phyloP scores from a whole-genome alignment of 1,140 invertebrate genomes.

The Lineus longissimus region DNA sequence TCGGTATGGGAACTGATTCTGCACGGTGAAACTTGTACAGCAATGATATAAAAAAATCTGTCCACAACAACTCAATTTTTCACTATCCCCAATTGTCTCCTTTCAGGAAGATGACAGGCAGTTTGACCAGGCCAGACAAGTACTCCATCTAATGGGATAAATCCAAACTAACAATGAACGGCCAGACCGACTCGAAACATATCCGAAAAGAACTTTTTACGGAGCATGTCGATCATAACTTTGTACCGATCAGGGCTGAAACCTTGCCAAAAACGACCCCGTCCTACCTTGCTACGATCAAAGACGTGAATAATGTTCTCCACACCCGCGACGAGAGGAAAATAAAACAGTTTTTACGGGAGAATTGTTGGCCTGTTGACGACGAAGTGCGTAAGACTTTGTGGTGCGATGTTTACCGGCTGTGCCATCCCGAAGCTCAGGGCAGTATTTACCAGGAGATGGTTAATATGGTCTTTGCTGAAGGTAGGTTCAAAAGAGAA shows the following conservation, averaged over 20 bases:
- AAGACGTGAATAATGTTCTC: conserved; percentile 2
- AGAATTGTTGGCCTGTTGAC: conserved; percentile 22
- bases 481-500: conserved; percentile 25
- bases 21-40: too few relatives aligned
- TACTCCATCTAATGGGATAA: too few relatives aligned
- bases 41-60: too few relatives aligned
- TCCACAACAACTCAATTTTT: too few relatives aligned
- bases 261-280: background rate
- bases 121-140: too few relatives aligned
- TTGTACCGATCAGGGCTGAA: background rate
- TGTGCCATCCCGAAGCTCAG: conserved; percentile 25
- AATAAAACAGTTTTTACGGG: conserved; percentile 24
- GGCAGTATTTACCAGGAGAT: conserved; percentile 27
- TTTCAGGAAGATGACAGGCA: too few relatives aligned
- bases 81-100: too few relatives aligned
- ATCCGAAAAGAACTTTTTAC: background rate
- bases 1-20: too few relatives aligned
- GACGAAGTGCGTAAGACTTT: conserved; percentile 21
- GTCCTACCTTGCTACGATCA: background rate
- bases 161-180: background rate
- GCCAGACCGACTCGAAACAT: background rate
- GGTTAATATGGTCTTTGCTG: conserved; percentile 23
- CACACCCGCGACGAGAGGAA: conserved; percentile 21
- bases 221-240: conserved; percentile 4
- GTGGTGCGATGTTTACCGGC: conserved; percentile 27